Percentiles rank a stretch among this genome's conserved stretches.
Evolutionary conservation across 2,113 vertebrate genomes (phyloP).

Genomic region (Tragelaphus scriptus): DNA sequence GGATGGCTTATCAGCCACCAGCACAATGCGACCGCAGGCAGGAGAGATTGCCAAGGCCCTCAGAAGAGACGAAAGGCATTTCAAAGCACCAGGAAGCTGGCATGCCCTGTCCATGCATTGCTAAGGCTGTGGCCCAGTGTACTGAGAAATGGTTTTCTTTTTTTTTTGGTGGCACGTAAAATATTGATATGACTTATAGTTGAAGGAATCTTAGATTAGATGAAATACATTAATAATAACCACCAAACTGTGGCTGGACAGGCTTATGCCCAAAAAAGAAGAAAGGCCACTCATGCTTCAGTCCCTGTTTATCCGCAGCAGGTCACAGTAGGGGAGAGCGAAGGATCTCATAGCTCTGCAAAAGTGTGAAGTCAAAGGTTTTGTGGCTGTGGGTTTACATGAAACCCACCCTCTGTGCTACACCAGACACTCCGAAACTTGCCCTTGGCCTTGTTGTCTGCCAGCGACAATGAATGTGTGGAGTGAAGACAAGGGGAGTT

Average conservation of each 20-base stretch:
- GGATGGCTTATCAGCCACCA: not conserved
- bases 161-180: not conserved
- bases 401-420: not conserved
- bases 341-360: slow-evolving; percentile 91
- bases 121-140: not conserved
- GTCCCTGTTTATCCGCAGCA: slow-evolving; percentile 84
- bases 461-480: not conserved
- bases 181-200: not conserved
- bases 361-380: slow-evolving; percentile 10
- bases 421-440: not conserved
- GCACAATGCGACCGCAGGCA: not conserved
- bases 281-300: slow-evolving; percentile 88
- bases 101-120: not conserved
- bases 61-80: not conserved
- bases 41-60: not conserved
- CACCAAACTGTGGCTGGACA: slow-evolving; percentile 92
- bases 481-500: not conserved
- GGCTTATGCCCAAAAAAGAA: slow-evolving; percentile 88
- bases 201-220: not conserved
- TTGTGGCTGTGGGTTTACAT: not conserved
- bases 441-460: not conserved
- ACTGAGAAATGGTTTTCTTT: not conserved
- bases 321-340: slow-evolving; percentile 87
- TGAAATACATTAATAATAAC: slow-evolving; percentile 82
- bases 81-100: not conserved